Conservation (phyloP, 2,888 invertebrate genomes). For the Euphydryas editha region DNA sequence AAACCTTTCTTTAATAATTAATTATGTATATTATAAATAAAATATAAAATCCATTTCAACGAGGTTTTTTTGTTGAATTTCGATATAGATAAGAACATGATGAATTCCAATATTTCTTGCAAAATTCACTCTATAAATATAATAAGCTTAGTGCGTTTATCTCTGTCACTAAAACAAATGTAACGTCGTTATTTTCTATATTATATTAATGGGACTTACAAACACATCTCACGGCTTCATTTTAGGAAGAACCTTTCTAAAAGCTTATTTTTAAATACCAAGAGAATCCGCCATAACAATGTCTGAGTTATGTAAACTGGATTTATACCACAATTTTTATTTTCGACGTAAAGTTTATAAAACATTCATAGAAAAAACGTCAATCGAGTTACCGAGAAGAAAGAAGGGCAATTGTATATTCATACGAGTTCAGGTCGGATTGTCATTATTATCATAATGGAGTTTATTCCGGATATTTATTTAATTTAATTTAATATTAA, state of each 20-base stretch:
- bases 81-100: too few species aligned
- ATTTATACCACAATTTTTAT: constrained; percentile 1
- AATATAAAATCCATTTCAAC: too few species aligned
- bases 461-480: neutral
- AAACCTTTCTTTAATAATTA: too few species aligned
- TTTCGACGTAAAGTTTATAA: constrained; percentile 8
- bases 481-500: neutral
- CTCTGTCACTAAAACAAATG: too few species aligned
- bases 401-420: constrained; percentile 3
- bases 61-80: too few species aligned
- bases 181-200: too few species aligned
- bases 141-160: too few species aligned
- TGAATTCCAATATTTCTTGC: too few species aligned
- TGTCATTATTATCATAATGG: neutral
- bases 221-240: too few species aligned
- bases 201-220: too few species aligned
- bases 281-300: neutral
- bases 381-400: neutral
- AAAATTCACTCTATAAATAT: neutral
- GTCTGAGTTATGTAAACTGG: neutral
- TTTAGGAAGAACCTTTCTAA: too few species aligned
- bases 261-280: neutral
- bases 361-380: constrained; percentile 1
- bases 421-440: neutral
- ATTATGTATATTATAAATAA: too few species aligned